Conservation (phyloP, 2,113 vertebrate species). For the Takifugu bimaculatus region DNA sequence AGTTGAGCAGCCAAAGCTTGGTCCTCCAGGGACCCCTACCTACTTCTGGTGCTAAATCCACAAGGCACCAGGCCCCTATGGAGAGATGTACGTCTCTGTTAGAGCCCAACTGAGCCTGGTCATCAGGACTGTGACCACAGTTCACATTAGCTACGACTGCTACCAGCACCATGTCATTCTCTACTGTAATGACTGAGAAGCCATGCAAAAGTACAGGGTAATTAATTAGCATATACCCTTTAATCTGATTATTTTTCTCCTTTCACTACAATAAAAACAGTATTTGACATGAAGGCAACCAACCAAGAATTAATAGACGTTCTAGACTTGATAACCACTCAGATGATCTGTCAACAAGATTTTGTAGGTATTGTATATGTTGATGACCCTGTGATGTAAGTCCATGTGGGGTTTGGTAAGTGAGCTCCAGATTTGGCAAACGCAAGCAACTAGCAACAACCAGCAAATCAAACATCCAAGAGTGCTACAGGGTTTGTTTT, state of each 20-base stretch:
- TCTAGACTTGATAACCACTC: background rate
- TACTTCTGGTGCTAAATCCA: no score
- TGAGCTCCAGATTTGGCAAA: background rate
- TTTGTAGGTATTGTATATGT: background rate
- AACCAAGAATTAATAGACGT: background rate
- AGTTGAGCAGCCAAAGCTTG: no score
- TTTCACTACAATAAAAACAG: background rate
- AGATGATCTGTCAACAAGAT: background rate
- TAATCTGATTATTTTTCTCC: background rate
- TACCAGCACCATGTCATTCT: background rate
- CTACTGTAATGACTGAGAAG: background rate
- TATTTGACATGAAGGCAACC: background rate
- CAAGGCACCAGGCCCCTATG: no score
- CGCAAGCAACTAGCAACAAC: conserved; percentile 1
- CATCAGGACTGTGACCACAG: background rate
- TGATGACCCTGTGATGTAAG: background rate
- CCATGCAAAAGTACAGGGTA: background rate
- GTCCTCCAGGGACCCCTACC: no score
- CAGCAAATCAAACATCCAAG: conserved; percentile 13
- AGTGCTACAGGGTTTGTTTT: conserved; percentile 32
- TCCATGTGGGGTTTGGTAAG: conserved; percentile 14
- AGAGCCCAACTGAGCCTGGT: background rate
- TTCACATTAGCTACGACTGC: background rate
- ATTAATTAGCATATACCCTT: conserved; percentile 1
- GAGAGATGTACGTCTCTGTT: no score